Base-by-base conservation (phyloP, 2,888 invertebrate species). In the Cosmia pyralina region DNA sequence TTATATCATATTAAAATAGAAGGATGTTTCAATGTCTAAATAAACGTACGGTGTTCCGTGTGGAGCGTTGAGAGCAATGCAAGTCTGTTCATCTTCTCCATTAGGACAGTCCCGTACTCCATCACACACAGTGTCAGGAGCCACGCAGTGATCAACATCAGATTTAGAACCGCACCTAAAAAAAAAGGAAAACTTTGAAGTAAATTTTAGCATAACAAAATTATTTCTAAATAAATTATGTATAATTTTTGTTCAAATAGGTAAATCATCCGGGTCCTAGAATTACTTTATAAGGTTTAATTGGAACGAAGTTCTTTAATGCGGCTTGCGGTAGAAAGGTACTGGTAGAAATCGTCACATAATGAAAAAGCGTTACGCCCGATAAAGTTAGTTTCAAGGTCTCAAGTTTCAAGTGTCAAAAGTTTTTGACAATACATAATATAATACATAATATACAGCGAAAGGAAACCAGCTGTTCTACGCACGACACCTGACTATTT, bases 121-220 rank as follows among this genome's bases (percentile, higher is more conserved):
- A 88, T 98, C 98, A 89, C 98, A 98, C 0, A 98, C 97, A 93
- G 98, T 97, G 82, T 98, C 98, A 41, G 94, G 94, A 0, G 98
- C 97, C 60, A 98, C 96, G 86, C 98, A 98, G 68, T 95, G 94
- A 11, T 96, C 93, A 44, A 86, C 87, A 19, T 68, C 85, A 0
- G 85, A 84, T 38, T 94, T 94, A 3, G 76, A 83, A 4, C 88
- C 88, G 69, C 96, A 96, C 64, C 96, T 96, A 55, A 5, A 77
- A 93, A 50, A 50, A 13, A 28, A 63, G 2, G 22, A 28, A 57
- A 48, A 46, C 15, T 17, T 53, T 4, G 10, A 67, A 15, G 6
- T 44, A 68, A 3, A 8, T 59, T 59, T n/a, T 11, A 10, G 10
- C 17, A 38, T 4, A 5, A 60, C 8, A 38, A 59, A 15, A 59